Evolutionary conservation across 1,140 invertebrate species (phyloP).

Genomic region (Drosophila takahashii): DNA sequence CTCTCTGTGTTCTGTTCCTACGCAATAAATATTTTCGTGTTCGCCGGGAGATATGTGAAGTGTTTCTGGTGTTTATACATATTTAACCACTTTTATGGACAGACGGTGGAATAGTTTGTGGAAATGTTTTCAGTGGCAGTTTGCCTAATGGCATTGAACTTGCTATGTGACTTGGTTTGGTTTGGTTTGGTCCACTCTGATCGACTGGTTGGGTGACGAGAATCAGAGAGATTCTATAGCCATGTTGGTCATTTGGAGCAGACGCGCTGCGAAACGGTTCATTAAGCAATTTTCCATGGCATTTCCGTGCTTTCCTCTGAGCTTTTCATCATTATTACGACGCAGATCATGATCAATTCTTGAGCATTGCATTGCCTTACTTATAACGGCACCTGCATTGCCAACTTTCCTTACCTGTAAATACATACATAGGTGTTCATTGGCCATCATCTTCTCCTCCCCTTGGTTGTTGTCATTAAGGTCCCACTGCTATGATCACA

Average conservation of each 20-base stretch:
- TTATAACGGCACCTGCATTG: slow-evolving; percentile 71
- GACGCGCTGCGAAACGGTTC: slow-evolving; percentile 67
- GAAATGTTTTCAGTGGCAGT: slow-evolving; percentile 7
- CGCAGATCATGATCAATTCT: slow-evolving; percentile 39
- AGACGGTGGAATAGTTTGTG: slow-evolving; percentile 16
- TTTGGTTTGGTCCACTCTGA: slow-evolving; percentile 38
- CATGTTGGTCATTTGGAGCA: slow-evolving; percentile 69
- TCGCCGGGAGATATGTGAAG: slow-evolving; percentile 17
- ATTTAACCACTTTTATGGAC: slow-evolving; percentile 54
- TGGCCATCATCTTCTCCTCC: slow-evolving; percentile 11
- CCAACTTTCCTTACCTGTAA: slow-evolving; percentile 57
- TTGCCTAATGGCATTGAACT: slow-evolving; percentile 70
- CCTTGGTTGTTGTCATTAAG: slow-evolving; percentile 30
- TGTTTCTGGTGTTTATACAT: slow-evolving; percentile 44
- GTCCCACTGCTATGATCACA: slow-evolving; percentile 17
- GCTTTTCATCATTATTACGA: slow-evolving; percentile 58
- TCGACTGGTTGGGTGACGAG: slow-evolving; percentile 44
- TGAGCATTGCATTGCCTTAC: slow-evolving; percentile 53
- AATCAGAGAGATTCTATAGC: slow-evolving; percentile 19
- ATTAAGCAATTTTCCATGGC: slow-evolving; percentile 78
- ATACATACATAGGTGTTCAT: slow-evolving; percentile 20
- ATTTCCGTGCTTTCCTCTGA: slow-evolving; percentile 54
- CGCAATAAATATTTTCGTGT: slow-evolving; percentile 67
- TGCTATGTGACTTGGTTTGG: slow-evolving; percentile 24
- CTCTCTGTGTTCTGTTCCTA: slow-evolving; percentile 34